Base-by-base conservation (phyloP, 2,888 invertebrate genomes). In the Agelastica alni region DNA sequence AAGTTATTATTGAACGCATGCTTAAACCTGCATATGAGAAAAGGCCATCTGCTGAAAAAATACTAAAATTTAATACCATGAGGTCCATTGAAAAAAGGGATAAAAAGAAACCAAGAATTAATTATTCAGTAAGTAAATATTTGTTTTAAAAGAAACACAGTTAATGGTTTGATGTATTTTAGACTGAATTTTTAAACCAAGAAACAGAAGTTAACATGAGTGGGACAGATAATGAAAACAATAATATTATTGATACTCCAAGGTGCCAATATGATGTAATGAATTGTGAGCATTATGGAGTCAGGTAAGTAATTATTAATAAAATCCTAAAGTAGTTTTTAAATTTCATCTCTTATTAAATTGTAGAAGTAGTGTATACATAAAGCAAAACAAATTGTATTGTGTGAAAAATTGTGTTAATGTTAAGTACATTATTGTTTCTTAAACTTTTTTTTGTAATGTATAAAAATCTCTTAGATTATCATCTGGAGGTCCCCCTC, bases 51-150 rank as follows among this genome's bases (percentile, higher is more conserved):
- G 64, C 69, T 3, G 56, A 63, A 10, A 61, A 61, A 51, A 58
- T 70, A 41, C 51, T 70, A 14, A 59, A 62, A 14, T 60, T 59
- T 34, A 53, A 37, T 10, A 42, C 49, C 18, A 14, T 69, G 44
- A 63, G 55, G 46, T 53, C 53, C 5, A 51, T 64, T n/a, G 54
- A 53, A 13, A 67, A 64, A 32, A 59, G 59, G 6, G 66, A 67
- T 53, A 51, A 31, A 34, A 64, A 64, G 26, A 26, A 45, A 36
- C 49, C 60, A 2, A 41, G 69, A 4, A 51, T 46, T 1, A 58
- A 65, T 52, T 65, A 58, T 63, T 59, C 60, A 42, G 67, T 68
- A 62, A 59, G 61, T 54, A 34, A n/a, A n/a, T n/a, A n/a, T n/a
- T n/a, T n/a, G n/a, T n/a, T n/a, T n/a, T n/a, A n/a, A n/a, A n/a